Evolutionary conservation across 37 sponge, comb jelly and placozoan species (phyloP).

Genomic region (Axinella damicornis): DNA sequence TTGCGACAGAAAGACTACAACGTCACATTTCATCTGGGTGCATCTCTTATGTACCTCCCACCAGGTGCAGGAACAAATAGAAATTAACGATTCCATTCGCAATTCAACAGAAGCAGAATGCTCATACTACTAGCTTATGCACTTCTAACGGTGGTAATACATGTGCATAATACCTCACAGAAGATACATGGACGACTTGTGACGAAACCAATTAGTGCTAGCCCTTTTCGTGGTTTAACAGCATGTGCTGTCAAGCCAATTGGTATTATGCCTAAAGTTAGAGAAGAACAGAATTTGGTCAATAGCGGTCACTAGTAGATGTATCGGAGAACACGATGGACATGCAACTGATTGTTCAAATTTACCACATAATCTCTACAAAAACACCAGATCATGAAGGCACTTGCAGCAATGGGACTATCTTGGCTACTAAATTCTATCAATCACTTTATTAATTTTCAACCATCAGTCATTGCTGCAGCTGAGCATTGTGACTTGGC

Average conservation of each 20-base stretch:
- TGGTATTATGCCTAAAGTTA: neutral
- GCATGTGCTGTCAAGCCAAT: neutral
- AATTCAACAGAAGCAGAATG: too few relatives aligned
- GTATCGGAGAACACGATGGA: neutral
- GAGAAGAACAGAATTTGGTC: neutral
- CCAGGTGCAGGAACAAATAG: neutral
- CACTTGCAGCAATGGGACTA: neutral
- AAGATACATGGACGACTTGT: too few relatives aligned
- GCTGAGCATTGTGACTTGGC: too few relatives aligned
- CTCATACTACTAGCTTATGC: too few relatives aligned
- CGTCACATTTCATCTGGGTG: slow-evolving; percentile 35
- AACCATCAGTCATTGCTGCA: neutral
- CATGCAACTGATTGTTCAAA: neutral
- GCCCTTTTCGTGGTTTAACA: too few relatives aligned
- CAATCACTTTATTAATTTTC: neutral
- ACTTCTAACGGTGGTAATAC: too few relatives aligned
- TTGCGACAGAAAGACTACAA: slow-evolving; percentile 32
- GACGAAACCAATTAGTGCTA: too few relatives aligned
- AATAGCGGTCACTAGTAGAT: neutral
- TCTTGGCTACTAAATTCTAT: neutral
- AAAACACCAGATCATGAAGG: neutral
- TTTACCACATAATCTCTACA: neutral
- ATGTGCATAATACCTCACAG: too few relatives aligned
- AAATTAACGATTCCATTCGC: too few relatives aligned
- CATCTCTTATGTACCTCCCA: slow-evolving; percentile 23